Base-by-base conservation (phyloP, 37 sponge, comb jelly and placozoan species). In the Cliona cf. orientalis region DNA sequence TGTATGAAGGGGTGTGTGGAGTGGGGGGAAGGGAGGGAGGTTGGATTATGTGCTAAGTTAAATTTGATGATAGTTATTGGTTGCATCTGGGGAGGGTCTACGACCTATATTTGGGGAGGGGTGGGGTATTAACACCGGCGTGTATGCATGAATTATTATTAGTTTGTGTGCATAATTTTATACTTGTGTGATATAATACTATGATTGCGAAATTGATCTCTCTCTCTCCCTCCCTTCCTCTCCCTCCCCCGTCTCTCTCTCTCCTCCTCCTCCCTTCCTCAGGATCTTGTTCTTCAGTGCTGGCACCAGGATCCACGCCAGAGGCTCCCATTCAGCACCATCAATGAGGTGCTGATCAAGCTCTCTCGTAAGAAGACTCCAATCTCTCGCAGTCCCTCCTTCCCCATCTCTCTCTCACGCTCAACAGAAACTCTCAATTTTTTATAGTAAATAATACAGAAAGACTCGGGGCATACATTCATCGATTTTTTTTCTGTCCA, bases 221-320 rank as follows among this genome's bases (percentile, higher is more conserved):
- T n/a, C n/a, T n/a, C n/a, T n/a, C n/a, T n/a, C n/a, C n/a, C n/a
- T n/a, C n/a, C n/a, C n/a, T n/a, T n/a, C n/a, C n/a, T n/a, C n/a
- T n/a, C n/a, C n/a, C n/a, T n/a, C n/a, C n/a, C n/a, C n/a, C n/a
- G n/a, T n/a, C 23, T 69, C 41, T 37, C 69, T 29, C 37, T 55
- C 57, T 49, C 58, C 34, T 5, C 37, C 14, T 56, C 21, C 29
- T 29, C 11, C 21, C 42, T 72, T 60, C 43, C 42, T 17, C 57
- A 91, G 92, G 80, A 87, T 41, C 44, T 87, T 41, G 39, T 91
- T 9, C 65, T 56, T 66, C 58, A 69, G 23, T 87, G 92, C 57
- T 88, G 83, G 88, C 44, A 79, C 29, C 53, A 5, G n/a, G 71
- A 82, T 29, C 80, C 92, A 1, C 17, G 23, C 29, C 56, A 76